These are phyloP conservation scores for Myrmecophaga tridactyla DNA, from an alignment of 2,113 vertebrate species.

Conservation along the genomic window DNA sequence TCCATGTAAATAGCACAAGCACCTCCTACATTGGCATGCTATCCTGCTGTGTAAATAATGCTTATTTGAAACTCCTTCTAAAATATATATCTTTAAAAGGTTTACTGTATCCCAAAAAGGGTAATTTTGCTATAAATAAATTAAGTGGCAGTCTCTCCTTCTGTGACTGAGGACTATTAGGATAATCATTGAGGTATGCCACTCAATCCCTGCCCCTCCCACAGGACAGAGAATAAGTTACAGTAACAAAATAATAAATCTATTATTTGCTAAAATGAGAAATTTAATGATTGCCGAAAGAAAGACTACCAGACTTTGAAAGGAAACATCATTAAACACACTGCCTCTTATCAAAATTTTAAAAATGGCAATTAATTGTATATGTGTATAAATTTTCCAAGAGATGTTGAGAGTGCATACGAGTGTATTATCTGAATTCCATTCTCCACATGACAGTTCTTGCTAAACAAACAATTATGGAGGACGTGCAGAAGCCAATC, in stretches of 20 bases:
- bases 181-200: background rate
- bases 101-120: constrained; percentile 9
- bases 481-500: background rate
- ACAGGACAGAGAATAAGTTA: background rate
- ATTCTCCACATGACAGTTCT: background rate
- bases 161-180: background rate
- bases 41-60: background rate
- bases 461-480: background rate
- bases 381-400: background rate
- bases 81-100: background rate
- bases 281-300: background rate
- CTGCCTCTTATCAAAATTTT: background rate
- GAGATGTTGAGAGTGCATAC: background rate
- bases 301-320: background rate
- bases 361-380: background rate
- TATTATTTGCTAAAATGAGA: background rate
- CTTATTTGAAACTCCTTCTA: background rate
- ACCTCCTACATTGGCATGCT: background rate
- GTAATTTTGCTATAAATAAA: constrained; percentile 38
- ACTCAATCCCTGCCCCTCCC: background rate
- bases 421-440: background rate
- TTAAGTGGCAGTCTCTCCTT: background rate
- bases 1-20: background rate
- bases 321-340: background rate
- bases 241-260: background rate